Conservation (phyloP, 1,140 invertebrate genomes). For the Drosophila athabasca region DNA sequence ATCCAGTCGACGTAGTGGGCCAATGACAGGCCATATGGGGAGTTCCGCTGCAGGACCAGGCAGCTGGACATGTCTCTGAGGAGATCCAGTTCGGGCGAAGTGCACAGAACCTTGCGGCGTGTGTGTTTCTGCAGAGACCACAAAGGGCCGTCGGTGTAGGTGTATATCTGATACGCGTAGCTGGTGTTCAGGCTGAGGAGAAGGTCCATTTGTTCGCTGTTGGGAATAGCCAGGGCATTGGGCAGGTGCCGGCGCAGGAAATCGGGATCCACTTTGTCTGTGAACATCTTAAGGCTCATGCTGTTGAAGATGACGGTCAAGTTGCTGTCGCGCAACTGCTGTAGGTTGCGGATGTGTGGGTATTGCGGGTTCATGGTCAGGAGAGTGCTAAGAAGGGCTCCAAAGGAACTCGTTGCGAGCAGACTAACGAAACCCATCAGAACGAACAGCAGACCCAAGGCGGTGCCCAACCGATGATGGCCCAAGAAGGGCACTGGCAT, state of each 20-base stretch:
- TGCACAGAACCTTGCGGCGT: slow-evolving; percentile 11
- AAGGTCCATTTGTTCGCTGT: slow-evolving; percentile 5
- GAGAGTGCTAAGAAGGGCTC: slow-evolving; percentile 18
- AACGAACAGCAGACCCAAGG: background rate
- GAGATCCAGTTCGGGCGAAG: slow-evolving; percentile 1
- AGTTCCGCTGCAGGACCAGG: slow-evolving; percentile 22
- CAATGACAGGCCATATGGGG: slow-evolving; percentile 17
- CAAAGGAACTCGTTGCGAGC: background rate
- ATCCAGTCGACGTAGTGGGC: background rate
- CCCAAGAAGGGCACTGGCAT: slow-evolving; percentile 8
- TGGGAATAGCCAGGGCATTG: background rate
- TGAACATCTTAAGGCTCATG: background rate
- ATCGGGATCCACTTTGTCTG: background rate
- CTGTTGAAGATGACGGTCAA: slow-evolving; percentile 15
- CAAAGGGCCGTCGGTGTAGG: background rate
- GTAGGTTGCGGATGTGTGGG: background rate
- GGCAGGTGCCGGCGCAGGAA: slow-evolving; percentile 10
- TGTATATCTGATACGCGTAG: slow-evolving; percentile 32
- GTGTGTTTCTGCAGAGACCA: slow-evolving; percentile 1
- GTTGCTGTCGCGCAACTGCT: slow-evolving; percentile 6
- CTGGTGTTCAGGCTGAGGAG: slow-evolving; percentile 28
- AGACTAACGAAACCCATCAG: slow-evolving; percentile 5
- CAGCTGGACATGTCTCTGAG: background rate
- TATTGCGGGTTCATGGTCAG: slow-evolving; percentile 28
- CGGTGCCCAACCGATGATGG: background rate